Base-by-base conservation (phyloP, 2,888 invertebrate genomes). In the Aplocera efformata region DNA sequence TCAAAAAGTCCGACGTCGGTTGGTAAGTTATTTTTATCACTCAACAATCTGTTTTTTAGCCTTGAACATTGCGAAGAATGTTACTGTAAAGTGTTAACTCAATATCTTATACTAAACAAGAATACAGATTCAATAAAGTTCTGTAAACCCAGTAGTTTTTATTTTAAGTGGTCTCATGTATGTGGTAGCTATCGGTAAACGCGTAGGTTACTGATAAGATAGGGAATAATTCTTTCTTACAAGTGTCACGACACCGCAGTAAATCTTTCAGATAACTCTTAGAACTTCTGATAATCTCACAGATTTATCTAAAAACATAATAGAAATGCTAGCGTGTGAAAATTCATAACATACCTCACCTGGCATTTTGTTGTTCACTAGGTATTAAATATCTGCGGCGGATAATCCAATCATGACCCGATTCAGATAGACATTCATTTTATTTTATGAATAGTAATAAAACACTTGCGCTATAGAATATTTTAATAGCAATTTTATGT, bases 1-100 rank as follows among this genome's bases (percentile, higher is more conserved):
- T 90, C 91, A 27, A 93, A 91, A 79, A 93, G 92, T 60, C 93
- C 93, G 0, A 91, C 91, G 4, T 92, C 93, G 31, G 91, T 91
- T 7, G 89, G 89, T 89, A 59, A 82, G 89, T 84, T 48, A 45
- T 46, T 55, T 48, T 30, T 28, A 43, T 41, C 30, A 32, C 32
- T 31, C n/a, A 27, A 27, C 34, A 36, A 48, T 43, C 36, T 36
- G 42, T 28, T 29, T 24, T 33, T 35, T 36, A 25, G 32, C 40
- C 38, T 38, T 43, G 49, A 28, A 29, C 28, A 33, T 38, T 29
- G 25, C 17, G 32, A 41, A 41, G 41, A 40, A 26, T 26, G 32
- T 27, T 33, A 29, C 9, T 22, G 10, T 21, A 25, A 37, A n/a
- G 20, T 25, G 10, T 32, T 42, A 36, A 32, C 7, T 32, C 42